Evolutionary conservation across 1,140 invertebrate species (phyloP).

Genomic region (Drosophila kikkawai): DNA sequence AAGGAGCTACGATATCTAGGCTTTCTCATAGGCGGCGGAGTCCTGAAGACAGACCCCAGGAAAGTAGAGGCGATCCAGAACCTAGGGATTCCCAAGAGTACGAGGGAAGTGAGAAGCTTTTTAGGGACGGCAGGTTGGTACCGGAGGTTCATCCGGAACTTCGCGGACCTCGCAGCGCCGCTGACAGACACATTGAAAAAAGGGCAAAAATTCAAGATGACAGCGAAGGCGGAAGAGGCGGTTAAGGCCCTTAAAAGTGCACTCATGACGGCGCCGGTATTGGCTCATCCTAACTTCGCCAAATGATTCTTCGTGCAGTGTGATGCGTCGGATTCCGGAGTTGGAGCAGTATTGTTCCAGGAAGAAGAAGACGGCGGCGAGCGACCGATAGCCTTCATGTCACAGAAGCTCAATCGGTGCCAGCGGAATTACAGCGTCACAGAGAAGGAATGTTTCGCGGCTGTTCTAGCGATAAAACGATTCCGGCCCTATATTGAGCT

Average conservation of each 20-base stretch:
- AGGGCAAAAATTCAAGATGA: not conserved
- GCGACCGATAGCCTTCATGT: not conserved
- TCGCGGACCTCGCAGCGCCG: not conserved
- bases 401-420: not conserved
- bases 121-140: slow-evolving; percentile 21
- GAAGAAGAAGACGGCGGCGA: not conserved
- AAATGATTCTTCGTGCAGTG: not conserved
- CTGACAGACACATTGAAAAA: slow-evolving; percentile 20
- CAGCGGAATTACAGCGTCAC: no score
- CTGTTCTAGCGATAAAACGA: no score
- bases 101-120: slow-evolving; percentile 20
- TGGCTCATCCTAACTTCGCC: not conserved
- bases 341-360: not conserved
- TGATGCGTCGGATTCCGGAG: not conserved
- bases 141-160: slow-evolving; percentile 11
- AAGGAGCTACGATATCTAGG: slow-evolving; percentile 35
- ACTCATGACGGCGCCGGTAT: not conserved
- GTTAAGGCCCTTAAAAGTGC: not conserved
- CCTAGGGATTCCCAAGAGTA: slow-evolving; percentile 10
- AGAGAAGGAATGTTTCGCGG: no score
- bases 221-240: not conserved
- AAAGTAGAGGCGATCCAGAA: no score
- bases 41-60: slow-evolving; percentile 24
- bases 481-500: not conserved
- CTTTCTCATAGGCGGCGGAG: slow-evolving; percentile 1